Conservation (phyloP, 2,113 vertebrate species). For the Nesospiza acunhae region DNA sequence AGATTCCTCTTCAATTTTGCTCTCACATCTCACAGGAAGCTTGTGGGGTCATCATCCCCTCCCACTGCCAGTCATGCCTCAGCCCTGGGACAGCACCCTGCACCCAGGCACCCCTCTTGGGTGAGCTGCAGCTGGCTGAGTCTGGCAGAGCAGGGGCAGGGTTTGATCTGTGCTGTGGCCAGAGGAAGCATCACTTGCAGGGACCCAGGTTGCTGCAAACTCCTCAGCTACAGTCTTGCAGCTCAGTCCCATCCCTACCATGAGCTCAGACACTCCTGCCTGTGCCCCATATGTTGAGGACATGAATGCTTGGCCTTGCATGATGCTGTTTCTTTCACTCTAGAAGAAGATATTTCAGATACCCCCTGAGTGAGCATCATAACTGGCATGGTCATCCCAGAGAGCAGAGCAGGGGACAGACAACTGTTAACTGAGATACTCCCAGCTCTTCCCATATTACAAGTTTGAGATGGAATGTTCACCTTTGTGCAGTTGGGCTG, state of each 20-base stretch:
- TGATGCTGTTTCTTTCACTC: fast-evolving
- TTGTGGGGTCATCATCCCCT: fast-evolving
- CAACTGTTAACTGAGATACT: background rate
- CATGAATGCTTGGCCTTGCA: background rate
- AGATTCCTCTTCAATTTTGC: background rate
- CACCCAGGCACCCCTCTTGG: background rate
- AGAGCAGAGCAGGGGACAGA: background rate
- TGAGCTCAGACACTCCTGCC: background rate
- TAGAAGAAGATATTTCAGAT: background rate
- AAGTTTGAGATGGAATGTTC: background rate
- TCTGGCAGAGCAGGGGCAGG: background rate
- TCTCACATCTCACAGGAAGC: background rate
- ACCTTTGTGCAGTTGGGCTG: background rate
- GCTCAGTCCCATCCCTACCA: background rate
- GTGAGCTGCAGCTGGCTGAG: background rate
- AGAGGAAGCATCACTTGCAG: background rate
- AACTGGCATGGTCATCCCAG: background rate
- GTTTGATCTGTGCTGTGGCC: background rate
- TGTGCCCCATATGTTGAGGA: background rate
- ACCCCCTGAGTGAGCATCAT: background rate
- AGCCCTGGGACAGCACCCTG: background rate
- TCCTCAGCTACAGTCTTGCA: background rate
- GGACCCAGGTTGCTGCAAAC: background rate
- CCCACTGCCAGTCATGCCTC: background rate
- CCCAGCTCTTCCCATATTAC: background rate